Base-by-base conservation (phyloP, 2,113 vertebrate genomes). In the Rhegmatorhina hoffmannsi region DNA sequence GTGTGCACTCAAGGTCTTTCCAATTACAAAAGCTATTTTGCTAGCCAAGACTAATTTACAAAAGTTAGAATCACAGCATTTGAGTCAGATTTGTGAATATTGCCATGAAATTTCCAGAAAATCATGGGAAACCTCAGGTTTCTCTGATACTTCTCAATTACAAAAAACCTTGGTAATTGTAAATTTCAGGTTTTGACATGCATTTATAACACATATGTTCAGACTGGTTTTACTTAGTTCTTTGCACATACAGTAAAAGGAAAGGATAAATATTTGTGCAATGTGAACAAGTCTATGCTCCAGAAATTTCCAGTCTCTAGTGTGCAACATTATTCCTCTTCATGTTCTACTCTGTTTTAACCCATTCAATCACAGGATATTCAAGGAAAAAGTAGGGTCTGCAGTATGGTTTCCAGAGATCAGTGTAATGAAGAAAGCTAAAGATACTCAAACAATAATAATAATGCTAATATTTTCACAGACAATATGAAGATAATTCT, bases 41-140 rank as follows among this genome's bases (percentile, higher is more conserved):
- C 8, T 96, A 95, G 56, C 60, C 90, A 92, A 86, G 87, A 67
- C 47, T 84, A 80, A 62, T 78, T 97, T 92, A 93, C 64, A 97
- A 83, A 94, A 96, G 89, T 91, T 87, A 78, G 67, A 93, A 81
- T 75, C 95, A 94, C 34, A 93, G 50, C 69, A 94, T 94, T 92
- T 89, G 19, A 80, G 55, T 77, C 31, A 92, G 77, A 91, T 94
- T 92, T 90, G 79, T 95, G 89, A 74, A 59, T 87, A 94, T 82
- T 95, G 63, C 67, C 34, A 76, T 94, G 89, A 97, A 91, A 94
- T 89, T 53, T 95, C 75, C 95, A 86, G 40, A 91, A 97, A 92
- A 92, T 29, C 55, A 60, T 70, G 21, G 55, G 38, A 80, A 91
- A 62, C 5, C 3, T 47, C 24, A 79, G 64, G 28, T 62, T 92